Evolutionary conservation across 2,888 invertebrate species (phyloP), one percentile per base, ranked within the genome.

Genomic region (Acronicta aceris): DNA sequence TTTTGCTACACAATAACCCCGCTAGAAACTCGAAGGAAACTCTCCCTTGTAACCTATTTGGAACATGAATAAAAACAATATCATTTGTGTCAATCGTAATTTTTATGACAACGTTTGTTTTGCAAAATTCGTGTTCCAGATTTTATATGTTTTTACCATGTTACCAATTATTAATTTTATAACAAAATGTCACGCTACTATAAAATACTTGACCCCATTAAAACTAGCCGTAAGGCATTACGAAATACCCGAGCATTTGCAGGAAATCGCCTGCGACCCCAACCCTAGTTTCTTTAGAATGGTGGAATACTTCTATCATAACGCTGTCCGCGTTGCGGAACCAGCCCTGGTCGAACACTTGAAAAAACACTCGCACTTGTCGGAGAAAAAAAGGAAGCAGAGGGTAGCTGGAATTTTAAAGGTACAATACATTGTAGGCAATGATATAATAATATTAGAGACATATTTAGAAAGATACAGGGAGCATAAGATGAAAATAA

Each of bases 291-390:
- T 96, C 81, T 95, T 88, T 78, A 87, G 93, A 60, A 96, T 96
- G 96, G 96, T 97, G 27, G 96, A 97, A 78, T 96, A 95, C 81
- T 97, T 96, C 87, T 97, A 96, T 83, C 96, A 97, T 82, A 92
- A 93, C 63, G 96, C 97, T 1, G 94, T 96, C 43, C 81, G 81
- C 2, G 85, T 93, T 0, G 88, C 89, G 36, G 96, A 96, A 77
- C 95, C 95, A 0, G 87, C 95, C 17, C 87, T 96, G 2, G 78
- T 93, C 0, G 95, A 96, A 1, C 89, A 95, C 50, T 88, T 88
- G 57, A 90, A 82, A 75, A 95, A 91, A 74, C 87, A 93, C 72
- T 81, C 88, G 5, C 87, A 95, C 85, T 79, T 94, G 77, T 94
- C 94, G 0, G 88, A 94, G 5, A 96, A 96, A 78, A 96, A 96